Base-by-base conservation (phyloP, 2,797 vertebrate genomes). In the Cuculus canorus region DNA sequence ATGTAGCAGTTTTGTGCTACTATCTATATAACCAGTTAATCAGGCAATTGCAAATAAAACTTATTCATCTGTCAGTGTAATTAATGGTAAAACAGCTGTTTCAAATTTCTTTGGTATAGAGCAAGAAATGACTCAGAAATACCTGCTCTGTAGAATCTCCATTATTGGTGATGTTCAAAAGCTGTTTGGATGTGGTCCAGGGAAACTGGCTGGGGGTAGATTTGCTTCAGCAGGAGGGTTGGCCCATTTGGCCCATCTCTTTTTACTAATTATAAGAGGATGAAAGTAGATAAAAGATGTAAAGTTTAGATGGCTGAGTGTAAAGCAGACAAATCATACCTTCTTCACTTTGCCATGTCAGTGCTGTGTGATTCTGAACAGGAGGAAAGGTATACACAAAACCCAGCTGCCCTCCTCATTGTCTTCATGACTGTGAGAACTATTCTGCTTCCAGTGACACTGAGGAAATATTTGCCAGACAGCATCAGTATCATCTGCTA, bases 341-440 rank as follows among this genome's bases (percentile, higher is more conserved):
- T 82, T 76, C 43, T 64, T 83, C 25, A 50, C 9, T 92, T 84
- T 64, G 5, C 23, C 17, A 6, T 17, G 6, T 59, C 50, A 77
- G 69, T 77, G 7, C 14, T 5, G 0, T 30, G 17, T 32, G 30
- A 28, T 35, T 50, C n/a, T 77, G 23, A 37, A 56, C 24, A 24
- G 33, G 11, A 52, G 4, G 18, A 57, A 70, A 70, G 12, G 2
- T 19, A 27, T 24, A 12, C 15, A 59, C 7, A 48, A 35, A 68
- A 17, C 8, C 10, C 12, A 2, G 7, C 11, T 63, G 15, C 21
- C 18, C 4, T 47, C 11, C 13, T 5, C 1, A 0, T n/a, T 57
- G 5, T 30, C 13, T 33, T 52, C 45, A 16, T 33, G 21, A 69
- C 56, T 54, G 30, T 9, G 72, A 39, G 37, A 82, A 21, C 22